A percentile compares a stretch with the other conserved stretches of the same genome.
Conservation (phyloP, 2,888 invertebrate genomes). For the Xestobium rufovillosum region DNA sequence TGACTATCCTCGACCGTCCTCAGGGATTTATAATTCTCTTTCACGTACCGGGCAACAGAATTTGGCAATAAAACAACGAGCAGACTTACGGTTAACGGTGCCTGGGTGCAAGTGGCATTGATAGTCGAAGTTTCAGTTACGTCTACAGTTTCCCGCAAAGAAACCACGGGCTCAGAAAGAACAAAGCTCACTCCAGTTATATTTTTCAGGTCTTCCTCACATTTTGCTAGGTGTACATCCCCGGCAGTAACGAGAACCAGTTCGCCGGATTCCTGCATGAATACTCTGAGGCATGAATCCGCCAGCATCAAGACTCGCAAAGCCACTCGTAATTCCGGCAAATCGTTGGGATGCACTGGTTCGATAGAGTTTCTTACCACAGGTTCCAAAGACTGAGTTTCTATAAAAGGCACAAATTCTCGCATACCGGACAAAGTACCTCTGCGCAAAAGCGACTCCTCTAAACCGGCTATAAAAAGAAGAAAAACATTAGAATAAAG, state of each 20-base stretch:
- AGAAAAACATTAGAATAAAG: too few species aligned
- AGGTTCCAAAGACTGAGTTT: conserved; percentile 69
- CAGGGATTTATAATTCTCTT: conserved; percentile 62
- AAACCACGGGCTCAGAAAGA: conserved; percentile 1
- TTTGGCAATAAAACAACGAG: conserved; percentile 71
- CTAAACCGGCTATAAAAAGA: too few species aligned
- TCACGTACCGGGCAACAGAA: conserved; percentile 61
- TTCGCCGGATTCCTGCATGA: conserved; percentile 90
- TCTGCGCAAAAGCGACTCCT: conserved; percentile 77
- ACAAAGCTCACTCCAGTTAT: neutral
- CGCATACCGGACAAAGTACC: conserved; percentile 78
- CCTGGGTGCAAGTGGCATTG: neutral
- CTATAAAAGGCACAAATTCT: conserved; percentile 82
- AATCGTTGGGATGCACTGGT: conserved; percentile 71
- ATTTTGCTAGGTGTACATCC: conserved; percentile 93
- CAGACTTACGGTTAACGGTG: conserved; percentile 55
- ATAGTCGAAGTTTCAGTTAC: neutral
- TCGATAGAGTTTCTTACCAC: conserved; percentile 92
- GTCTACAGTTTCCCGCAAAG: conserved; percentile 1
- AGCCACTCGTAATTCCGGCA: conserved; percentile 62
- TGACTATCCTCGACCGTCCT: conserved; percentile 50
- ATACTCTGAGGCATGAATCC: conserved; percentile 86
- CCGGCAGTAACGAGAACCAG: conserved; percentile 92
- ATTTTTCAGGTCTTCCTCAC: conserved; percentile 76
- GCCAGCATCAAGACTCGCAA: conserved; percentile 85